Base-by-base conservation (phyloP, 2,888 invertebrate genomes). In the Cantharis lateralis region DNA sequence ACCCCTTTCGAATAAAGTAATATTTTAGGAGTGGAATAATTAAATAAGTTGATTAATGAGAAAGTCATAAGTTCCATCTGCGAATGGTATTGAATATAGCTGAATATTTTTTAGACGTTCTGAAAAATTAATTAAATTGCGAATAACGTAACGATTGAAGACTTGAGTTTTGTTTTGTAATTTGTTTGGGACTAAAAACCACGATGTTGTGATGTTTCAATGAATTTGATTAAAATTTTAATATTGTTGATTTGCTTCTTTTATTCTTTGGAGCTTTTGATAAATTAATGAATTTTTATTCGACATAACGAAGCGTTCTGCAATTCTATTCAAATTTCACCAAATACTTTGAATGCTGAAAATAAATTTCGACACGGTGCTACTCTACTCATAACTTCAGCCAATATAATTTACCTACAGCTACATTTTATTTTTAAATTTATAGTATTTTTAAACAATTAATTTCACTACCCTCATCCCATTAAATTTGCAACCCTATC, bases 151-250 rank as follows among this genome's bases (percentile, higher is more conserved):
- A 62, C 76, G 78, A 78, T 78, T 76, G 78, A 79, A 79, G 77
- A 75, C 77, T 77, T 77, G 73, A 81, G 82, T 83, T 84, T 84
- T 84, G 84, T 84, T 84, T 84, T 82, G 82, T 83, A 84, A 84
- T 84, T 84, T 84, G 84, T 73, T 78, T 77, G 82, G 81, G 83
- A 83, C 82, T 82, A 81, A 83, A 84, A 84, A 81, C 81, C 77
- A 76, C 81, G 81, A 80, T 80, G 80, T 81, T 82, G 80, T 80
- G 82, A 82, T 82, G 82, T 83, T 84, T 85, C 85, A 84, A 85
- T 85, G 84, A 84, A 85, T 86, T 85, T 86, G 85, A 86, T 86
- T 86, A 86, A 86, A 85, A 86, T 85, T 86, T 85, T 85, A 85
- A 86, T 86, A 86, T 84, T 84, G 84, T 85, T 85, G 84, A 85